Base-by-base conservation (phyloP, 2,797 vertebrate species). In the Etheostoma nigrum region DNA sequence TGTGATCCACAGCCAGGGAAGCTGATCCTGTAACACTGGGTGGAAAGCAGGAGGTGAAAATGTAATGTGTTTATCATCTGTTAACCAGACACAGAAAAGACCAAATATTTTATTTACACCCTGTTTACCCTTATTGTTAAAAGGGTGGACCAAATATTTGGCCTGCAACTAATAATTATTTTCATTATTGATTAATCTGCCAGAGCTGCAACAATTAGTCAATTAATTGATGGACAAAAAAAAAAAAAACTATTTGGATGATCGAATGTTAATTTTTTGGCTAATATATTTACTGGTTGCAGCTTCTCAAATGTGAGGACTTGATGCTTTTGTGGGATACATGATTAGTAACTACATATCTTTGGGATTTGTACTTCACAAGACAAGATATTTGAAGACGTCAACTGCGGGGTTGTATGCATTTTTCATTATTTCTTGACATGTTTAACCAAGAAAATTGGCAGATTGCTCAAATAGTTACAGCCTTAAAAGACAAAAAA, bases 41-140 rank as follows among this genome's bases (percentile, higher is more conserved):
- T 36, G 53, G 55, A 48, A 60, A 82, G 30, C 59, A 71, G 64
- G 51, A 59, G 63, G 48, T 52, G 23, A 68, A 73, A 61, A 54
- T 23, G 57, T 60, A 15, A 68, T 14, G 27, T 19, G 23, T 67
- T 15, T 42, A 55, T 57, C 42, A 23, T 55, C 48, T 19, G 53
- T 74, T 55, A 44, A 51, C 7, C 4, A 23, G 45, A 73, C 27
- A 57, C 4, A 42, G 4, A 25, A 19, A 49, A 21, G 7, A 12
- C 3, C 7, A n/a, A 59, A 49, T 25, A 15, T n/a, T 33, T 45
- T 0, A 45, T 25, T 55, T 44, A 51, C 15, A 27, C 8, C 33
- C 8, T 47, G 40, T 51, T 23, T 25, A 21, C 6, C 15, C 1
- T 70, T 15, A 15, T 21, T 49, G 13, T 66, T 40, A 62, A 68